Conservation (phyloP, 30 jellyfish, hydroid and myxozoan species). For the Morbakka virulenta region DNA sequence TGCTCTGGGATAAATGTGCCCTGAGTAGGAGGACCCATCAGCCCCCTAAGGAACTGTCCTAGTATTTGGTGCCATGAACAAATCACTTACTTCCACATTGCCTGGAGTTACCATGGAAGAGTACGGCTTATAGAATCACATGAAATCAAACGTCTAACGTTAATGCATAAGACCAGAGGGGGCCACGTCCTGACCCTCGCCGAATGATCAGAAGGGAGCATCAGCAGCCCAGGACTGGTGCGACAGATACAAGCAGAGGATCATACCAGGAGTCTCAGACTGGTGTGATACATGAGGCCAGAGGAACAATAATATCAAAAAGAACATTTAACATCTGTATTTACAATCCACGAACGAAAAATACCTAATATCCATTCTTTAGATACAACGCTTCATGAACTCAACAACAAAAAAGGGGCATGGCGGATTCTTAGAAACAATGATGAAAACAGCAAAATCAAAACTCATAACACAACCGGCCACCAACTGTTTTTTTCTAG, state of each 20-base stretch:
- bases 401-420: constrained; percentile 31
- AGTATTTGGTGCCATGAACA: constrained; percentile 38
- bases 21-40: constrained; percentile 33
- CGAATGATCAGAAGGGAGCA: constrained; percentile 55
- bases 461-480: constrained; percentile 22
- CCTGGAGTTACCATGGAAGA: constrained; percentile 44
- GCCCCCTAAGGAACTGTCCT: constrained; percentile 41
- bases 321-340: constrained; percentile 27
- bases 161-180: constrained; percentile 30
- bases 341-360: constrained; percentile 21
- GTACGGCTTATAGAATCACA: constrained; percentile 16
- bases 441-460: not conserved
- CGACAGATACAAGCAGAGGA: constrained; percentile 42
- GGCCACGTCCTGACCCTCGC: constrained; percentile 58
- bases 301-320: constrained; percentile 31
- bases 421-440: constrained; percentile 30
- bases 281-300: constrained; percentile 52
- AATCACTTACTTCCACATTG: constrained; percentile 37
- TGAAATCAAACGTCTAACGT: constrained; percentile 29
- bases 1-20: too few species aligned
- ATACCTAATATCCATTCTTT: not conserved
- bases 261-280: constrained; percentile 51
- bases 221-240: constrained; percentile 64
- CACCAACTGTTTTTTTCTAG: constrained; percentile 29
- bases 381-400: constrained; percentile 25